A percentile compares a stretch with the other conserved stretches of the same genome.
Conservation (phyloP, 2,113 vertebrate species). For the Mugil cephalus region DNA sequence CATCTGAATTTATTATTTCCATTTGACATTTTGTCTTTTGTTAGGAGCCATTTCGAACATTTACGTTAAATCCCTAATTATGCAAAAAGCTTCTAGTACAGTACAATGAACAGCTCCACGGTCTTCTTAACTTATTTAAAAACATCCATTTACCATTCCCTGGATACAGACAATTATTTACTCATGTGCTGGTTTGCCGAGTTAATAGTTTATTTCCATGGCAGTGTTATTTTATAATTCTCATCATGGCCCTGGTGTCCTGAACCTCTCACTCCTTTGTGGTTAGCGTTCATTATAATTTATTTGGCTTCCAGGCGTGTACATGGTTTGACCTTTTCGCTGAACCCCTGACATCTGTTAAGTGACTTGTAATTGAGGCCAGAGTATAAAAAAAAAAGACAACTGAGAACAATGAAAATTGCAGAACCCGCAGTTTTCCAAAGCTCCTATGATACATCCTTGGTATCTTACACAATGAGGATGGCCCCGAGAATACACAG, state of each 20-base stretch:
- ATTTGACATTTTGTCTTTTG: background rate
- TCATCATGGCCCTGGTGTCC: background rate
- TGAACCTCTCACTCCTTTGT: background rate
- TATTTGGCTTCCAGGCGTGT: slow-evolving; percentile 10
- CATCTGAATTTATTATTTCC: background rate
- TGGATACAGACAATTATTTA: background rate
- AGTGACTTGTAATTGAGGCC: slow-evolving; percentile 14
- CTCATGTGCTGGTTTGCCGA: background rate
- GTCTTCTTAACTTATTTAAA: slow-evolving; percentile 3
- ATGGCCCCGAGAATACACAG: slow-evolving; percentile 11
- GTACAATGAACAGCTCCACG: background rate
- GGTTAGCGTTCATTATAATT: slow-evolving; percentile 13
- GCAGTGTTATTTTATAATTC: background rate
- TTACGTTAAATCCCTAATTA: background rate
- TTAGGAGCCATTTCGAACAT: background rate
- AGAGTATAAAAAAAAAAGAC: background rate
- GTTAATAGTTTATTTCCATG: background rate
- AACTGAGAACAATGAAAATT: slow-evolving; percentile 35
- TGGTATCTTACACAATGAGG: slow-evolving; percentile 6
- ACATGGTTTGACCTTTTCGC: slow-evolving; percentile 24
- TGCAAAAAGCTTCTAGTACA: slow-evolving; percentile 20
- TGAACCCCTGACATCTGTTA: slow-evolving; percentile 11
- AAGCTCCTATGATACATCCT: background rate
- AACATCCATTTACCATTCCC: background rate
- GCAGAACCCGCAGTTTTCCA: background rate